A percentile compares a stretch with the other conserved stretches of the same genome.
Evolutionary conservation across 2,797 vertebrate genomes (phyloP).

Genomic region (Pseudochaenichthys georgianus): DNA sequence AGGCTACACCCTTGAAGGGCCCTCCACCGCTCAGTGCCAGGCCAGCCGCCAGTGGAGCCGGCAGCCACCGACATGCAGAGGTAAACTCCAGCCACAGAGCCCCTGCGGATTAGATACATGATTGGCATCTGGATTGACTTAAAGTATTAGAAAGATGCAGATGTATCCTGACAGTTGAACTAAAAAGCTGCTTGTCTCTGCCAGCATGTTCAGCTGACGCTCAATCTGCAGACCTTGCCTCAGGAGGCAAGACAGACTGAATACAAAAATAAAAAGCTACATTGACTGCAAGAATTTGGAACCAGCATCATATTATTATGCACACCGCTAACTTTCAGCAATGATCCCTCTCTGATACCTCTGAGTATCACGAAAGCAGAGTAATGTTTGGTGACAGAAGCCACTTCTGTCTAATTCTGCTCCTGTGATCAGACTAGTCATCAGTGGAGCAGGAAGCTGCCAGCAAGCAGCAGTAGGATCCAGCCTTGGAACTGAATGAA

Average conservation of each 20-base stretch:
- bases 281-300: slow-evolving; percentile 3
- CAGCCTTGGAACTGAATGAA: slow-evolving; percentile 52
- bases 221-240: slow-evolving; percentile 17
- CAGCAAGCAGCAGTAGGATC: slow-evolving; percentile 35
- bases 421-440: slow-evolving; percentile 36
- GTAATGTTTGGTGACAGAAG: slow-evolving; percentile 33
- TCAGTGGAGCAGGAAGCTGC: slow-evolving; percentile 47
- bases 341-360: slow-evolving; percentile 5
- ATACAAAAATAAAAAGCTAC: slow-evolving; percentile 6
- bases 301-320: slow-evolving; percentile 4
- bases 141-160: slow-evolving; percentile 38
- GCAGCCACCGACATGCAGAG: slow-evolving; percentile 95
- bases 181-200: slow-evolving; percentile 39
- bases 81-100: slow-evolving; percentile 72
- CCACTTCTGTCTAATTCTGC: slow-evolving; percentile 27
- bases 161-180: slow-evolving; percentile 46
- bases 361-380: slow-evolving; percentile 27
- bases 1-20: slow-evolving; percentile 96
- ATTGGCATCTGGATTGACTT: slow-evolving; percentile 34
- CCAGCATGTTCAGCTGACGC: slow-evolving; percentile 26
- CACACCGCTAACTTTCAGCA: slow-evolving; percentile 34
- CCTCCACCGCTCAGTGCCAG: slow-evolving; percentile 94
- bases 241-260: slow-evolving; percentile 9
- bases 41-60: slow-evolving; percentile 96
- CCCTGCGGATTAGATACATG: slow-evolving; percentile 32